Evolutionary conservation across 35 echinoderm and acorn worm genomes (phyloP).

Genomic region (Apostichopus japonicus): DNA sequence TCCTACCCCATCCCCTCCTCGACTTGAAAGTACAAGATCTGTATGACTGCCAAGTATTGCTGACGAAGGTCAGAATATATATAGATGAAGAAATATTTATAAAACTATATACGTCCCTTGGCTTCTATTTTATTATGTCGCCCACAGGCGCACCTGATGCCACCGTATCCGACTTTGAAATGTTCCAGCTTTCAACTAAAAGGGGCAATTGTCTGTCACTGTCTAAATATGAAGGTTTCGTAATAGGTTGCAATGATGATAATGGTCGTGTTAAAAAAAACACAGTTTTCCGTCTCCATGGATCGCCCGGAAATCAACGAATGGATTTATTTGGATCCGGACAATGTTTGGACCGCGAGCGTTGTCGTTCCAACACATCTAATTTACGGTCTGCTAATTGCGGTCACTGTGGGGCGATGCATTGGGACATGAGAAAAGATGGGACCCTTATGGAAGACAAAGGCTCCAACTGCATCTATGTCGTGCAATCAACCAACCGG

Average conservation of each 20-base stretch:
- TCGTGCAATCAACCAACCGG: neutral
- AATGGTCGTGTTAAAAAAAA: neutral
- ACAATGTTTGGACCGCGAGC: conserved; percentile 23
- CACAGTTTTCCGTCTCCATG: conserved; percentile 26
- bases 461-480: conserved; percentile 27
- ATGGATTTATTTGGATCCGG: conserved; percentile 20
- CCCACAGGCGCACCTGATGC: neutral
- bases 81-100: too few relatives aligned
- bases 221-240: neutral
- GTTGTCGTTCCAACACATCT: conserved; percentile 28
- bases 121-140: neutral
- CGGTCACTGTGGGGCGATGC: conserved; percentile 37
- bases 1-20: too few relatives aligned
- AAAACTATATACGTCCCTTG: too few relatives aligned
- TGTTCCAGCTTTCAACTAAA: conserved; percentile 2
- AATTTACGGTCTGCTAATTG: conserved; percentile 34
- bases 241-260: neutral
- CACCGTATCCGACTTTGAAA: neutral
- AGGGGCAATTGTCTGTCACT: neutral
- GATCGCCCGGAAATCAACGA: neutral
- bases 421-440: conserved; percentile 13
- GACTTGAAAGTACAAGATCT: too few relatives aligned
- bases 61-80: neutral
- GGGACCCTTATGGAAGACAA: conserved; percentile 34
- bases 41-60: too few relatives aligned